Evolutionary conservation across 2,888 invertebrate genomes (phyloP).

Genomic region (Harmothoe impar): DNA sequence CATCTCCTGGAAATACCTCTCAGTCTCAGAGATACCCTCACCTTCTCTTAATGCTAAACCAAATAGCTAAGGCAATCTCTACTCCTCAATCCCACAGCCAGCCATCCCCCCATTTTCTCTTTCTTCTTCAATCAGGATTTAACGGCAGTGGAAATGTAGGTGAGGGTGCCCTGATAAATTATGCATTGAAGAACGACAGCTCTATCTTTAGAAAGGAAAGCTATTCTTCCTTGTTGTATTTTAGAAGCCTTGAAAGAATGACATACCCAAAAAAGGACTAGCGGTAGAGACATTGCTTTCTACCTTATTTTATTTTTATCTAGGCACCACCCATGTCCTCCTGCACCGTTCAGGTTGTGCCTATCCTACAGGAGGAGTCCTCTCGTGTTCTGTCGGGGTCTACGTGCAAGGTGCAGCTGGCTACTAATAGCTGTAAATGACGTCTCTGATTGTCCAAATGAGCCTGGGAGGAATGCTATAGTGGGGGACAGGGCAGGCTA

Average conservation of each 20-base stretch:
- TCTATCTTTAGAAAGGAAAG: too few relatives aligned
- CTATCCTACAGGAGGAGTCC: background rate
- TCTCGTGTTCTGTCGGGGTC: background rate
- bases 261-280: too few relatives aligned
- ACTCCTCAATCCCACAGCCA: background rate
- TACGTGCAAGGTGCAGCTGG: conserved; percentile 51
- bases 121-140: background rate
- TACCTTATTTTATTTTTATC: background rate
- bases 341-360: background rate
- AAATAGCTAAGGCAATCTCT: background rate
- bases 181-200: too few relatives aligned
- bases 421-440: conserved; percentile 60
- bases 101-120: background rate
- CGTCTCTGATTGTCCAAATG: conserved; percentile 60
- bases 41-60: conserved; percentile 32
- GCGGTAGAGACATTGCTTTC: too few relatives aligned
- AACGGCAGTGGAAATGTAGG: too few relatives aligned
- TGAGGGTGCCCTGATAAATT: too few relatives aligned
- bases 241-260: too few relatives aligned
- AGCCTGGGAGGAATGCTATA: conserved; percentile 28
- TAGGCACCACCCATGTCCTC: too few relatives aligned
- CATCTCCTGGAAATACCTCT: conserved; percentile 25
- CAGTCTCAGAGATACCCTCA: background rate
- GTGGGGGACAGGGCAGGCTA: conserved; percentile 16
- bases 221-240: too few relatives aligned